phyloP scores from a whole-genome alignment of 2,888 invertebrate genomes.

The Meganola albula region DNA sequence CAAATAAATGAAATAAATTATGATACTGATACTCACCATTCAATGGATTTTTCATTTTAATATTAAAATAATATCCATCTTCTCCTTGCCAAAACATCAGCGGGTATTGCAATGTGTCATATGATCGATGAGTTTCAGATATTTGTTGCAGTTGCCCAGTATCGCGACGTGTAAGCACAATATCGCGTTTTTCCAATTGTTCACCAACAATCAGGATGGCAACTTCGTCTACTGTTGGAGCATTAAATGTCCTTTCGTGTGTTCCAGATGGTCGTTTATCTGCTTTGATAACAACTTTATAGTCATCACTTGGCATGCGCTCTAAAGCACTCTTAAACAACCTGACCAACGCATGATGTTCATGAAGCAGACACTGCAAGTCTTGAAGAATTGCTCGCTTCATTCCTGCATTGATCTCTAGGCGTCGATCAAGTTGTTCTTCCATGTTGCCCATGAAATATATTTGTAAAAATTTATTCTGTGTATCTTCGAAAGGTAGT shows the following conservation, averaged over 20 bases:
- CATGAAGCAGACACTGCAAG: conserved; percentile 26
- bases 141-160: conserved; percentile 28
- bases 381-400: conserved; percentile 22
- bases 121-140: conserved; percentile 32
- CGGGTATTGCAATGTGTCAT: conserved; percentile 37
- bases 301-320: conserved; percentile 30
- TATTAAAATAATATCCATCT: conserved; percentile 28
- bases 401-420: conserved; percentile 5
- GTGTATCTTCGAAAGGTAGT: conserved; percentile 3
- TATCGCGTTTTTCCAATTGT: conserved; percentile 27
- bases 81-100: conserved; percentile 30
- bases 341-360: conserved; percentile 11
- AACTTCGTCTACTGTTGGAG: conserved; percentile 31
- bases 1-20: too few species aligned
- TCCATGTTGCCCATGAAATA: conserved; percentile 24
- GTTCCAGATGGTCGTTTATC: conserved; percentile 31
- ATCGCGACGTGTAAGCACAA: conserved; percentile 36
- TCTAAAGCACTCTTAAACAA: conserved; percentile 24
- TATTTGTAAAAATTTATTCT: conserved; percentile 14
- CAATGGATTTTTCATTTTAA: conserved; percentile 20
- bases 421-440: conserved; percentile 10
- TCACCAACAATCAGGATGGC: conserved; percentile 28
- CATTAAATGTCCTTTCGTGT: conserved; percentile 30
- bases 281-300: conserved; percentile 33
- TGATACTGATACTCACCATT: conserved; percentile 7